phyloP scores from a whole-genome alignment of 2,888 invertebrate genomes.

The Diplazon laetatorius region DNA sequence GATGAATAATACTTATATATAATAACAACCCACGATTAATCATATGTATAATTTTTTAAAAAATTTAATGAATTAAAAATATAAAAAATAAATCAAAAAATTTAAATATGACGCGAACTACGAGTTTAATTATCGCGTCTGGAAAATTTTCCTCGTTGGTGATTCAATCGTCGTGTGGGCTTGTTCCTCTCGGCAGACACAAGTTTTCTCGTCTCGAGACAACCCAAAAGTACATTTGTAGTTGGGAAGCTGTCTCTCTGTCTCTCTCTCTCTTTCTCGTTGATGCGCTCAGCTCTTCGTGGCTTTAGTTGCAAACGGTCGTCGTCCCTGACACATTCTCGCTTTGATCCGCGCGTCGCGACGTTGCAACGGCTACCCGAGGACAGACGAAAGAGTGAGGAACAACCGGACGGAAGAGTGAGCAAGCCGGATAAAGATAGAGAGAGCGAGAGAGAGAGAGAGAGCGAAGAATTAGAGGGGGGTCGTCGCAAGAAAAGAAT shows the following conservation, averaged over 20 bases:
- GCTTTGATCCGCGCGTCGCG: conserved; percentile 63
- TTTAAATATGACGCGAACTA: background rate
- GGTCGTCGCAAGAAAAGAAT: conserved; percentile 30
- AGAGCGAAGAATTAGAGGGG: background rate
- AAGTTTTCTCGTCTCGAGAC: background rate
- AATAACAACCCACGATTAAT: too few relatives aligned
- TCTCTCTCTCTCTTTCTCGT: too few relatives aligned
- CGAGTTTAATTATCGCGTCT: background rate
- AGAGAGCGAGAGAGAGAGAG: conserved; percentile 34
- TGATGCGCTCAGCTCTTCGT: conserved; percentile 14
- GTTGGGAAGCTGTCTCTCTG: background rate
- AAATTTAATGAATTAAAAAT: background rate
- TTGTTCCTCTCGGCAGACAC: too few relatives aligned
- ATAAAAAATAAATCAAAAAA: background rate
- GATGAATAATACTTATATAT: too few relatives aligned
- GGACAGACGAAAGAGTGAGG: conserved; percentile 31
- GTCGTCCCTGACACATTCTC: conserved; percentile 60
- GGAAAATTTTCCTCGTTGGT: background rate
- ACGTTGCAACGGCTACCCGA: conserved; percentile 44
- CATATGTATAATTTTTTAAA: too few relatives aligned
- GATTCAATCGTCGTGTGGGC: conserved; percentile 17
- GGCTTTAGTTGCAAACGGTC: conserved; percentile 47
- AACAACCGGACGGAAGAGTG: background rate
- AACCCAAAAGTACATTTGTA: conserved; percentile 10
- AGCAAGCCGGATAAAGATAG: conserved; percentile 19